phyloP scores from a whole-genome alignment of 2,797 vertebrate species.

The Pipistrellus kuhlii region DNA sequence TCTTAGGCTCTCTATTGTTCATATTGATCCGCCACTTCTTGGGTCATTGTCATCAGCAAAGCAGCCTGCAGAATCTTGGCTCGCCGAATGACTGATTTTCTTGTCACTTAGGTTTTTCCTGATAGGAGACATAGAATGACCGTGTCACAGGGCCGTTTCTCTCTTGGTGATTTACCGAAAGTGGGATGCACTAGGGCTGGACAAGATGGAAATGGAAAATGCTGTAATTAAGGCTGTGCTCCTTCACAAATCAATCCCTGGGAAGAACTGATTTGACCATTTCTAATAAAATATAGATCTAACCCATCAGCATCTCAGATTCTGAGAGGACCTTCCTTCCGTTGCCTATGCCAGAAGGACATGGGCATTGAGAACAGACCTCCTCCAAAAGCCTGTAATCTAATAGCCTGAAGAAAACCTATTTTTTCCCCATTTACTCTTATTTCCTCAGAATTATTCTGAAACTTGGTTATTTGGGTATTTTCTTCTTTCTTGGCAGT shows the following conservation, averaged over 20 bases:
- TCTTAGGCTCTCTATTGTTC: not conserved
- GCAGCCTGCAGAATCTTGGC: slow-evolving; percentile 54
- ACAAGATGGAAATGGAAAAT: slow-evolving; percentile 13
- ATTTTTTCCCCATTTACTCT: slow-evolving; percentile 63
- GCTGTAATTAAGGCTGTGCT: not conserved
- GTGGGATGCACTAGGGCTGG: not conserved
- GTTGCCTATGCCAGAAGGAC: not conserved
- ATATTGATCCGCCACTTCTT: not conserved
- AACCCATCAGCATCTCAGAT: not conserved
- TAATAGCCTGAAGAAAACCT: slow-evolving; percentile 71
- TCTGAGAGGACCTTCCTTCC: not conserved
- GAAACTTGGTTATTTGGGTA: slow-evolving; percentile 69
- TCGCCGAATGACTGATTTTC: slow-evolving; percentile 67
- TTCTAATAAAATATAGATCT: slow-evolving; percentile 29
- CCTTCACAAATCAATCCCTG: not conserved
- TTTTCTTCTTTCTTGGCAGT: slow-evolving; percentile 69
- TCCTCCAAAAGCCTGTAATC: slow-evolving; percentile 68
- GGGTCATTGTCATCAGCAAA: slow-evolving; percentile 42
- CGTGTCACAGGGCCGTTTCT: not conserved
- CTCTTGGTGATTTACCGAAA: slow-evolving; percentile 23
- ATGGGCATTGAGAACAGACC: slow-evolving; percentile 20
- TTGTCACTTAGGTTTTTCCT: slow-evolving; percentile 65
- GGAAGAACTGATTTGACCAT: slow-evolving; percentile 14
- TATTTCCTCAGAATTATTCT: slow-evolving; percentile 80
- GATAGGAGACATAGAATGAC: slow-evolving; percentile 47